A percentile compares a stretch with the other conserved stretches of the same genome.
Conservation (phyloP, 2,113 vertebrate species). For the Acanthochromis polyacanthus region DNA sequence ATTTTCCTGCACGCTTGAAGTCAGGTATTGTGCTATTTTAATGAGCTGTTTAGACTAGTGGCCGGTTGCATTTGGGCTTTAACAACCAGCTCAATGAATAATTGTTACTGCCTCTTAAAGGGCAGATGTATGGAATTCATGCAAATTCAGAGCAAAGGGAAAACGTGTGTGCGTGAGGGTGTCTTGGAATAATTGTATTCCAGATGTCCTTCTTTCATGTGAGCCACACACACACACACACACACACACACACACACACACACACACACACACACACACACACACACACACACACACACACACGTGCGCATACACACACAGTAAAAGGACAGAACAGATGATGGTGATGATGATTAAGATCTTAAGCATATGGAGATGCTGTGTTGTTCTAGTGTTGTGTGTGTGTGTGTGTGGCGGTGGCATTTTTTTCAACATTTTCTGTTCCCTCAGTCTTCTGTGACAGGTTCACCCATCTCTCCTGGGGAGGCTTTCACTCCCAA, state of each 20-base stretch:
- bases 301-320: constrained; percentile 48
- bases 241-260: constrained; percentile 47
- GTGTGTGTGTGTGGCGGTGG: background rate
- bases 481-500: constrained; percentile 83
- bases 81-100: constrained; percentile 73
- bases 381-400: constrained; percentile 53
- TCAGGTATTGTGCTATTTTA: constrained; percentile 76
- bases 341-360: constrained; percentile 79
- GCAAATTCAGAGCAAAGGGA: constrained; percentile 73
- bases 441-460: constrained; percentile 76
- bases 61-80: constrained; percentile 65
- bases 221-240: constrained; percentile 35
- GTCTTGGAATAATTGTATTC: constrained; percentile 76
- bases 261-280: constrained; percentile 39
- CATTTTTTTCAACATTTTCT: constrained; percentile 30
- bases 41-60: constrained; percentile 81
- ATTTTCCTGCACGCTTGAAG: constrained; percentile 72
- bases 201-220: constrained; percentile 75
- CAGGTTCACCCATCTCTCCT: constrained; percentile 79
- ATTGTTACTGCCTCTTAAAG: constrained; percentile 77
- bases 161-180: constrained; percentile 49
- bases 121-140: constrained; percentile 78
- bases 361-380: constrained; percentile 71
- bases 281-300: constrained; percentile 34
- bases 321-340: constrained; percentile 68